Conservation (phyloP, 2,797 vertebrate species). For the Ctenopoma kingsleyae region DNA sequence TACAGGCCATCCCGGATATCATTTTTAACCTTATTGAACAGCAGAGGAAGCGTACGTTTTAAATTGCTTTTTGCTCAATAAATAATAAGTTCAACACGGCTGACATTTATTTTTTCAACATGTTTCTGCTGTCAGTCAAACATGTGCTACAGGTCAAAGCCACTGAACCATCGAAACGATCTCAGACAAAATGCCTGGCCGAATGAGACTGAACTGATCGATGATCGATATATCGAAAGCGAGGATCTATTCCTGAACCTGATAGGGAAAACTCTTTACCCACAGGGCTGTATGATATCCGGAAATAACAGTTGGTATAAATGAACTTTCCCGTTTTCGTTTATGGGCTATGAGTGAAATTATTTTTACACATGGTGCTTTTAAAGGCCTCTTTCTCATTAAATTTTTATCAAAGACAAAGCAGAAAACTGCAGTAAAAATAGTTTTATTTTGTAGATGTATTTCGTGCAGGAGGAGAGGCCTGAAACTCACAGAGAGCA, state of each 20-base stretch:
- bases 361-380: background rate
- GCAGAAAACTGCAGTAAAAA: background rate
- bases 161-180: constrained; percentile 29
- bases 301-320: constrained; percentile 19
- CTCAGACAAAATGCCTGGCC: constrained; percentile 47
- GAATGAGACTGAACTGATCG: constrained; percentile 62
- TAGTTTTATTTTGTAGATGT: background rate
- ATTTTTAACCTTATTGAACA: constrained; percentile 18
- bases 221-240: constrained; percentile 72
- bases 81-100: constrained; percentile 36
- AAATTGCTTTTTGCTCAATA: constrained; percentile 16
- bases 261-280: constrained; percentile 43
- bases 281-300: constrained; percentile 50
- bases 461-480: constrained; percentile 3
- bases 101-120: constrained; percentile 44
- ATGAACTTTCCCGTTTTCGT: background rate
- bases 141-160: constrained; percentile 54
- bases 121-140: constrained; percentile 24
- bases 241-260: constrained; percentile 67
- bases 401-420: background rate
- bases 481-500: background rate
- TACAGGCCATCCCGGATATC: constrained; percentile 3
- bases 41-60: background rate
- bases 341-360: background rate
- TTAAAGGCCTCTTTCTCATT: background rate